phyloP scores from a whole-genome alignment of 2,797 vertebrate species.

The Gastrophryne carolinensis region DNA sequence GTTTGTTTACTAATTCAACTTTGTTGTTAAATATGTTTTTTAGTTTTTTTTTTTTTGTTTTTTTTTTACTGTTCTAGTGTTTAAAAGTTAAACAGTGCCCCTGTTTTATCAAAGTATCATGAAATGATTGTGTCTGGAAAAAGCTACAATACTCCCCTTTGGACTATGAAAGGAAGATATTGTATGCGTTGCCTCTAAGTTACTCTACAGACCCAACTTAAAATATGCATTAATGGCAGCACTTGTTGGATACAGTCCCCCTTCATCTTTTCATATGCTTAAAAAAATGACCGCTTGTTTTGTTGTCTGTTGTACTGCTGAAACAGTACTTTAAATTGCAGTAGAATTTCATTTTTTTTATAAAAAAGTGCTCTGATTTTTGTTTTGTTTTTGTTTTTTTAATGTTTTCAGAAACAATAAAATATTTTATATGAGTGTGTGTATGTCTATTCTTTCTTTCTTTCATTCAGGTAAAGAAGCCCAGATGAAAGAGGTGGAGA shows the following conservation, averaged over 20 bases:
- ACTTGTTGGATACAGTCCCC: conserved; percentile 74
- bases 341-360: conserved; percentile 89
- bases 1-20: conserved; percentile 91
- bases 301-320: conserved; percentile 89
- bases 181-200: conserved; percentile 84
- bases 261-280: conserved; percentile 86
- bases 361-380: conserved; percentile 90
- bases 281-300: conserved; percentile 71
- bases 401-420: conserved; percentile 97
- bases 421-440: conserved; percentile 78
- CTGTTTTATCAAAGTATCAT: conserved; percentile 82
- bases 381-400: conserved; percentile 94
- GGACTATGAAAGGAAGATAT: conserved; percentile 85
- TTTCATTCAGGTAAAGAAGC: no score
- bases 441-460: not conserved
- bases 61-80: conserved; percentile 76
- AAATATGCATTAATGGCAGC: conserved; percentile 85
- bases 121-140: conserved; percentile 78
- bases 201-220: conserved; percentile 80
- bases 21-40: conserved; percentile 89
- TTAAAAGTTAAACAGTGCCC: conserved; percentile 69
- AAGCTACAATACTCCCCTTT: conserved; percentile 83
- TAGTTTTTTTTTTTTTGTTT: conserved; percentile 71
- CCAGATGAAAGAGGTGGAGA: no score
- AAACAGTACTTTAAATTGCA: conserved; percentile 96